Base-by-base conservation (phyloP, 2,797 vertebrate species). In the Microhierax caerulescens region DNA sequence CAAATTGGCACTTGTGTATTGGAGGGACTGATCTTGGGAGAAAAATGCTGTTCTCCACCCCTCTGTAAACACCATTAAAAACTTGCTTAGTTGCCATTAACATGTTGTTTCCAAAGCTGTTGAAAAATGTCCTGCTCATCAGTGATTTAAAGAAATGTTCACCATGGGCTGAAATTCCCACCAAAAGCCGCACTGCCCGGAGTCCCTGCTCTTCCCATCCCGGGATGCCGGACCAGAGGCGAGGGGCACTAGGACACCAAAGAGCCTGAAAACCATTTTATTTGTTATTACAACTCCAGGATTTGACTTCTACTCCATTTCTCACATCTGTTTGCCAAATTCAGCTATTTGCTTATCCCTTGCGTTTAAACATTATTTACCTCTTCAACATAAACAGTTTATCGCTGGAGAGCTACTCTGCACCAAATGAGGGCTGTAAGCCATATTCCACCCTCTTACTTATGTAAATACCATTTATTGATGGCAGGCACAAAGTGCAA, bases 401-500 rank as follows among this genome's bases (percentile, higher is more conserved):
- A 91, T 93, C 34, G 2, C 76, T 94, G 79, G 72, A 95, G 85
- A 96, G 93, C 90, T 89, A 88, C 95, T 96, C 95, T 63, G 92
- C 84, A 59, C 80, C 63, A 65, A 90, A 84, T 0, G 11, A 95
- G 76, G 79, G 90, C 69, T 91, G 76, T 41, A 73, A 96, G 92
- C 82, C 94, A 81, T 81, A 96, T 65, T 94, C 53, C 76, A 86
- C 25, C 90, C 93, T 96, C 94, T 96, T 37, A 95, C 93, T 85
- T 93, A 94, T 88, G 93, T 83, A 94, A 96, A 95, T 95, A 73
- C 7, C 2, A 6, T 84, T 93, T 91, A 88, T 83, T 91, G 90
- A 72, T 4, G 11, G 69, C 65, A 93, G 61, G 63, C 63, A 85
- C 53, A 32, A 84, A 93, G 50, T 8, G 45, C 16, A 2, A 28